Conservation (phyloP, 2,888 invertebrate species). For the Drosophila lacicola region DNA sequence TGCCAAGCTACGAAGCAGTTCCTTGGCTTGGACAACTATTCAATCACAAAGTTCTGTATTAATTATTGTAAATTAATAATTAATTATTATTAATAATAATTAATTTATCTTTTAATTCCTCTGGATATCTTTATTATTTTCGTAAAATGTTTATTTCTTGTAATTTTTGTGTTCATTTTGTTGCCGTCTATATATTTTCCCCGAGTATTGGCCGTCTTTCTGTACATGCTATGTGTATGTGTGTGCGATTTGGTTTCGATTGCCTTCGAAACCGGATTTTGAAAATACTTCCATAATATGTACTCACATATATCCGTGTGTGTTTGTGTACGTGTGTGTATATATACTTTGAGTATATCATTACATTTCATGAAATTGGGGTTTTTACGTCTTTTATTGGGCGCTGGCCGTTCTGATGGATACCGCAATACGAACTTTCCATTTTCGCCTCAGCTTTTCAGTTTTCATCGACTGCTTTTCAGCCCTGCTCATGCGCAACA, state of each 20-base stretch:
- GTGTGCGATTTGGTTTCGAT: slow-evolving; percentile 60
- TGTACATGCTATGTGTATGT: slow-evolving; percentile 26
- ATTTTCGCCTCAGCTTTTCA: not conserved
- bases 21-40: not conserved
- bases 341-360: slow-evolving; percentile 25
- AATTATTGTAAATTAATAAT: not conserved
- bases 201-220: slow-evolving; percentile 31
- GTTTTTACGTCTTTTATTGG: slow-evolving; percentile 4
- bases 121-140: slow-evolving; percentile 64
- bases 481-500: not conserved
- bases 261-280: slow-evolving; percentile 72
- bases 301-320: not conserved
- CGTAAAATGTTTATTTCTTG: slow-evolving; percentile 29
- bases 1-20: not conserved
- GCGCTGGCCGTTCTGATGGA: slow-evolving; percentile 2
- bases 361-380: slow-evolving; percentile 64
- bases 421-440: slow-evolving; percentile 1
- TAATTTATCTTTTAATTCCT: slow-evolving; percentile 4
- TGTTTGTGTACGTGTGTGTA: not conserved
- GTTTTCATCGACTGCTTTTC: not conserved
- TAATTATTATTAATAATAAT: too few relatives aligned
- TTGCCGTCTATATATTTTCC: not conserved
- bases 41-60: not conserved
- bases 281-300: slow-evolving; percentile 42
- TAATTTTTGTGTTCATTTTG: slow-evolving; percentile 39